Conservation (phyloP, 2,888 invertebrate species). For the Drosophila gaucha region DNA sequence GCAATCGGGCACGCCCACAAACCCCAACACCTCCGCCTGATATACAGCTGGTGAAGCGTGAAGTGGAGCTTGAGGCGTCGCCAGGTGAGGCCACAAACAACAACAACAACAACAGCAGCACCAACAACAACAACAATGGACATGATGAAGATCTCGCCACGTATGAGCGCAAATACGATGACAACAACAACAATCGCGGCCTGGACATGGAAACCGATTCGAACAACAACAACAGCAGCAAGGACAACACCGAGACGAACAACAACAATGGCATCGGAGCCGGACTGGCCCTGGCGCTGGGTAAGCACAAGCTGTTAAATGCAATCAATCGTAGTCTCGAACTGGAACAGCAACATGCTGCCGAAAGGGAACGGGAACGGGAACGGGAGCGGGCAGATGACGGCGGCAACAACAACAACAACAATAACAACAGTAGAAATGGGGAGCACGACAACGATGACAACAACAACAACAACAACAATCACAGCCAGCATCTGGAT, state of each 20-base stretch:
- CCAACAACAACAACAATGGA: conserved; percentile 49
- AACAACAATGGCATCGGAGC: conserved; percentile 36
- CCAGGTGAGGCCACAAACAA: conserved; percentile 31
- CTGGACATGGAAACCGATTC: conserved; percentile 70
- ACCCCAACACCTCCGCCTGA: conserved; percentile 62
- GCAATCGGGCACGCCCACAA: conserved; percentile 54
- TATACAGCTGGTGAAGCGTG: conserved; percentile 67
- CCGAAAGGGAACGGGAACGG: conserved; percentile 36
- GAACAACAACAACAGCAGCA: conserved; percentile 75
- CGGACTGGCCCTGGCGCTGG: conserved; percentile 63
- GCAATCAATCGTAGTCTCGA: conserved; percentile 65
- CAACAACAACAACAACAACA: conserved; percentile 68
- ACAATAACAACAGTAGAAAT: conserved; percentile 36
- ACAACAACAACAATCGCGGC: conserved; percentile 73
- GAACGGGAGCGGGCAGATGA: conserved; percentile 18
- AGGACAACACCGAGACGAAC: conserved; percentile 42
- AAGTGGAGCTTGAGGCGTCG: conserved; percentile 54
- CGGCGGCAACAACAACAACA: conserved; percentile 38
- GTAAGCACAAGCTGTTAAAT: conserved; percentile 63
- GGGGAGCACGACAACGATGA: conserved; percentile 35
- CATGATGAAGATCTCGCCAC: conserved; percentile 64
- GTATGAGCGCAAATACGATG: conserved; percentile 73
- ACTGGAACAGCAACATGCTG: conserved; percentile 41
- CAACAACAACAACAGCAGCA: conserved; percentile 42
- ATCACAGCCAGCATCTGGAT: conserved; percentile 74